These are phyloP conservation scores for Therioaphis trifolii DNA, from an alignment of 2,888 invertebrate genomes.

Conservation along the genomic window DNA sequence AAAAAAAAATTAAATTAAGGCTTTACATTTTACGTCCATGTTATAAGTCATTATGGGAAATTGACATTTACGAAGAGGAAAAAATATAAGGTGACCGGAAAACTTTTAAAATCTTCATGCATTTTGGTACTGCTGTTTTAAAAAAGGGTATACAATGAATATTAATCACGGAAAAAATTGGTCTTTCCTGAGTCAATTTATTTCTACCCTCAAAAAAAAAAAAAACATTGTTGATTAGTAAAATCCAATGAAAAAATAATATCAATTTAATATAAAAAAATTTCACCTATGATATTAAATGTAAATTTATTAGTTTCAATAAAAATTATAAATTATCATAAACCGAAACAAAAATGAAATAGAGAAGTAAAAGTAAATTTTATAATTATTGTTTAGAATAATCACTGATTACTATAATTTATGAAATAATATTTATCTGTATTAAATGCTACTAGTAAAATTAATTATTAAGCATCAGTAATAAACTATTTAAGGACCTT, in stretches of 20 bases:
- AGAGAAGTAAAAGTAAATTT: neutral
- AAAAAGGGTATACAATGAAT: conserved; percentile 14
- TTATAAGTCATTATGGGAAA: conserved; percentile 39
- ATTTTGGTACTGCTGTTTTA: neutral
- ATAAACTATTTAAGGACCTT: conserved; percentile 5
- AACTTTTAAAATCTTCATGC: conserved; percentile 56
- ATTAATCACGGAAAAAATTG: conserved; percentile 24
- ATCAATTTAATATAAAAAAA: neutral
- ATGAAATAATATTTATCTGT: too few relatives aligned
- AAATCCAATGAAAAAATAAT: conserved; percentile 30
- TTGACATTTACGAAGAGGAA: conserved; percentile 16
- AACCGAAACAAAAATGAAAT: neutral
- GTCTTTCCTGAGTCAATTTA: conserved; percentile 19
- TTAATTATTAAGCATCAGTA: neutral
- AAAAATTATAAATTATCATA: conserved; percentile 1
- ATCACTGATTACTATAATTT: too few relatives aligned
- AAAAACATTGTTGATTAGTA: conserved; percentile 34
- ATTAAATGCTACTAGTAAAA: too few relatives aligned
- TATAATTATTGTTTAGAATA: too few relatives aligned
- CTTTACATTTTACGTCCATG: conserved; percentile 8
- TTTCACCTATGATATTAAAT: neutral
- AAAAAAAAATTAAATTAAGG: conserved; percentile 13
- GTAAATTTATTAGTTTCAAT: neutral
- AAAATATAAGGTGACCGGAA: conserved; percentile 21
- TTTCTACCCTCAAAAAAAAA: conserved; percentile 11